Evolutionary conservation across 2,888 invertebrate genomes (phyloP).

Genomic region (Tethea ocularis): DNA sequence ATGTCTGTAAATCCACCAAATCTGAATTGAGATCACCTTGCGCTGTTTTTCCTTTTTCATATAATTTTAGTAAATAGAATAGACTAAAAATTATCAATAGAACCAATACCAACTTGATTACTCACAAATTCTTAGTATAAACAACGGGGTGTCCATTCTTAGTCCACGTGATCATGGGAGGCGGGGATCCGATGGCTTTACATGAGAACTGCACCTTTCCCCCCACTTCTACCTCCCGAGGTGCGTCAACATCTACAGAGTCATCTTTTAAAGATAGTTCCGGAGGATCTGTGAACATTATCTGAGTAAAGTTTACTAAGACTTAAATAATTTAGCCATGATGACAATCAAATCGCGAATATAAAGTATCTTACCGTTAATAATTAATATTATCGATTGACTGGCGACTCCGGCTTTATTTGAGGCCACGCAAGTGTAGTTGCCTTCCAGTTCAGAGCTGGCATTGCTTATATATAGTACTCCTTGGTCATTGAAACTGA

Average conservation of each 20-base stretch:
- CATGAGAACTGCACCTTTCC: slow-evolving; percentile 56
- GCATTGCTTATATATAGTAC: slow-evolving; percentile 68
- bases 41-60: too few species aligned
- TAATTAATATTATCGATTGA: slow-evolving; percentile 60
- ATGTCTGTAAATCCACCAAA: slow-evolving; percentile 36
- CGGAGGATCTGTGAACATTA: slow-evolving; percentile 57
- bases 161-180: slow-evolving; percentile 72
- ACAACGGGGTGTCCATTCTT: slow-evolving; percentile 60
- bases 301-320: not conserved
- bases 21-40: too few species aligned
- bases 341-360: too few species aligned
- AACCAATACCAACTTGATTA: too few species aligned
- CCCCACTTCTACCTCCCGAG: slow-evolving; percentile 48
- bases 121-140: slow-evolving; percentile 64
- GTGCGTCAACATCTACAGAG: slow-evolving; percentile 19
- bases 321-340: not conserved
- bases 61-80: too few species aligned
- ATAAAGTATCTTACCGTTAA: slow-evolving; percentile 61
- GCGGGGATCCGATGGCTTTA: slow-evolving; percentile 61
- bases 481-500: slow-evolving; percentile 64
- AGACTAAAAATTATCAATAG: too few species aligned
- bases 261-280: slow-evolving; percentile 31
- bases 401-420: slow-evolving; percentile 80
- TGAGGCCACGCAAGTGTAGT: slow-evolving; percentile 83
- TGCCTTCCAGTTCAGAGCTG: slow-evolving; percentile 74